These are phyloP conservation scores for Heliconius hewitsoni DNA, from an alignment of 1,140 invertebrate genomes.

Conservation along the genomic window DNA sequence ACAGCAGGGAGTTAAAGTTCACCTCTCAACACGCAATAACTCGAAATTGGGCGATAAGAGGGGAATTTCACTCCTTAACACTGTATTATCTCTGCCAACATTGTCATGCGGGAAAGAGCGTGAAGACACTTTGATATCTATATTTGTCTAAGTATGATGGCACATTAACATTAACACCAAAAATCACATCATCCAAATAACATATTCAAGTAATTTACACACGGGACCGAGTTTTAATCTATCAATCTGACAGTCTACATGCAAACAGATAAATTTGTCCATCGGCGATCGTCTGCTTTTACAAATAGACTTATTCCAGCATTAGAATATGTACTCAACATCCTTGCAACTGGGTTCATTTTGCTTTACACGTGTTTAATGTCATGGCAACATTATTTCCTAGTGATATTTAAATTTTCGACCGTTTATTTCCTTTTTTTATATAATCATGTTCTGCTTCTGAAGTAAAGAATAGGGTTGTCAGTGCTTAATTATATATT, in stretches of 20 bases:
- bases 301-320: conserved; percentile 48
- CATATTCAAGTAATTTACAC: conserved; percentile 37
- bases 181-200: conserved; percentile 20
- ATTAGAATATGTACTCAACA: conserved; percentile 37
- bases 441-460: conserved; percentile 60
- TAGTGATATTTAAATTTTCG: conserved; percentile 66
- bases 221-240: conserved; percentile 38
- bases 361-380: conserved; percentile 21
- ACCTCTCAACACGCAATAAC: background rate
- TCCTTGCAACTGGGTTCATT: conserved; percentile 32
- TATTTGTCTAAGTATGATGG: background rate
- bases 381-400: conserved; percentile 58
- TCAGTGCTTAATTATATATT: background rate
- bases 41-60: background rate
- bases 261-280: conserved; percentile 59
- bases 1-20: background rate
- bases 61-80: background rate
- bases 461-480: conserved; percentile 30
- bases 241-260: conserved; percentile 53
- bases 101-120: background rate
- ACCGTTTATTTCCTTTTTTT: conserved; percentile 57
- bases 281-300: conserved; percentile 49
- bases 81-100: background rate
- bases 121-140: too few relatives aligned
- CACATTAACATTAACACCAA: conserved; percentile 9